phyloP scores from a whole-genome alignment of 2,797 vertebrate genomes.

The Neosalanx taihuensis region DNA sequence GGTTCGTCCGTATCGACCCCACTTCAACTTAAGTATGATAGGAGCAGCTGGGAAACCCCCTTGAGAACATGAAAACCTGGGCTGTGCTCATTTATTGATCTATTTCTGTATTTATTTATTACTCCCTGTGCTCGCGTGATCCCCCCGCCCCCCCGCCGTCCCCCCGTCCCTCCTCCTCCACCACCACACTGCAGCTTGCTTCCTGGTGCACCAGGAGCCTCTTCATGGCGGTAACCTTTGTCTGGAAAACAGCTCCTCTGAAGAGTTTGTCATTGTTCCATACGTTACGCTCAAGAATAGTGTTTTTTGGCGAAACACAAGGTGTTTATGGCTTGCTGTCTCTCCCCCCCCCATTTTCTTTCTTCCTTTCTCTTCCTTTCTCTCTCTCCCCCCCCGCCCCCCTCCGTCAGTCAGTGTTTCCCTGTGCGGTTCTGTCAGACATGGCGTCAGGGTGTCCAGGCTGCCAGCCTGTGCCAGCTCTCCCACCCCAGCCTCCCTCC shows the following conservation, averaged over 20 bases:
- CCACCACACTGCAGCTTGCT: conserved; percentile 28
- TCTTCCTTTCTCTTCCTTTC: conserved; percentile 1
- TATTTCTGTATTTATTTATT: conserved; percentile 73
- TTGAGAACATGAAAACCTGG: conserved; percentile 45
- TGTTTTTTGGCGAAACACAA: conserved; percentile 51
- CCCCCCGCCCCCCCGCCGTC: conserved; percentile 22
- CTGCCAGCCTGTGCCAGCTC: conserved; percentile 66
- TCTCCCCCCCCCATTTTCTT: not conserved
- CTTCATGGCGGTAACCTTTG: conserved; percentile 52
- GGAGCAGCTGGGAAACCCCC: conserved; percentile 57
- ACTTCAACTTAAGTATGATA: conserved; percentile 50
- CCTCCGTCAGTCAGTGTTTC: conserved; percentile 66
- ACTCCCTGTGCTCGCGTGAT: conserved; percentile 47
- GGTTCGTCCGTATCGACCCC: conserved; percentile 61
- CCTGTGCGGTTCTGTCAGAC: conserved; percentile 71
- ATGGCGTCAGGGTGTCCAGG: conserved; percentile 67
- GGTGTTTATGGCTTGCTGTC: conserved; percentile 55
- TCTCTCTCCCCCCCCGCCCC: conserved; percentile 44
- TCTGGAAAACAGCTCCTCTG: conserved; percentile 34
- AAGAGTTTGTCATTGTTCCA: too few relatives aligned
- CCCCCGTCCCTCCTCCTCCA: too few relatives aligned
- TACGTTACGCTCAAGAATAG: conserved; percentile 16
- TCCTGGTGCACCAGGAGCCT: conserved; percentile 56
- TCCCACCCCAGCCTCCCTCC: conserved; percentile 69
- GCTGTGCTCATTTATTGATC: conserved; percentile 68